Evolutionary conservation across 92 coral and sea anemone species (phyloP), one percentile per base, ranked within the genome.

Genomic region (Pocillopora meandrina): DNA sequence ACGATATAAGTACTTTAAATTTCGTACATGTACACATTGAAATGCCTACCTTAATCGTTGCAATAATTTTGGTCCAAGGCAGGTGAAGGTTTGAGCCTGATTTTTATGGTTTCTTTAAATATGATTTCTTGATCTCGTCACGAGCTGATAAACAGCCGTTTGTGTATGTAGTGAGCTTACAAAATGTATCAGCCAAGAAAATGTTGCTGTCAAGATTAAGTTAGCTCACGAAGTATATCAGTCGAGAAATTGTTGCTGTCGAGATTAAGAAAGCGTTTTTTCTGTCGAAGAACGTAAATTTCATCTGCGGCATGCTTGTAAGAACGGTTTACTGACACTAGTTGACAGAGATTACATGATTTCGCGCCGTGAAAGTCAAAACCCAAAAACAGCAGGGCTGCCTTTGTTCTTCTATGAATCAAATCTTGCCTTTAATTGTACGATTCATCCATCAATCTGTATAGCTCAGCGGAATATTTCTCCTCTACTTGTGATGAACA

Each of bases 351-450:
- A 71, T 60, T 70, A 81, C 85, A 71, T 18, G 78, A 35, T 72
- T 71, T 81, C 61, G 61, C 66, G 61, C 77, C 14, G 77, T 34
- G 85, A 71, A 71, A 70, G n/a, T 81, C 85, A 58, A 81, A 69
- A 59, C 60, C 42, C 15, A 26, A 35, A 12, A 59, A 15, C 77
- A 71, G 85, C 78, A 23, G 61, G 71, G 5, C 9, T 57, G 65
- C 19, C 31, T 5, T 70, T 58, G 84, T 60, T 60, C 65, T 69
- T 4, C 36, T 71, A 16, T 20, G 36, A 10, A 71, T 64, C 57
- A 57, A 67, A n/a, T 47, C 21, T 35, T 42, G 42, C 59, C 3
- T 33, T 70, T 56, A 60, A 58, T 70, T 35, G 21, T 26, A 71
- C 26, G 61, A 70, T 75, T 42, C 77, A 21, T 34, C 59, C 42